Evolutionary conservation across 1,140 invertebrate species (phyloP).

Genomic region (Ditylenchus dipsaci): DNA sequence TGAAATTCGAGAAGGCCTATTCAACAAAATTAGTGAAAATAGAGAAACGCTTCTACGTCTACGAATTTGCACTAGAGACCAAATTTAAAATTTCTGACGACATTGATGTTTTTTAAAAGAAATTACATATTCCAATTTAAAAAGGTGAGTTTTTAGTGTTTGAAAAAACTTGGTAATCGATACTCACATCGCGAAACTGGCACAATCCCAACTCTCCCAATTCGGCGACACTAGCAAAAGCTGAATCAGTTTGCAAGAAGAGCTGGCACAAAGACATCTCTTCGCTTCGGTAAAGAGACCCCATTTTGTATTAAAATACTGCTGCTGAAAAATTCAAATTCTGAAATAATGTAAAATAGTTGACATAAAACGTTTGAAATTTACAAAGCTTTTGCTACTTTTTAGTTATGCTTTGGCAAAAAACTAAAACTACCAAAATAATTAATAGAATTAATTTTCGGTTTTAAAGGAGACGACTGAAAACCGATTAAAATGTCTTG

Average conservation of each 20-base stretch:
- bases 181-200: conserved; percentile 81
- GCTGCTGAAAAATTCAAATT: no score
- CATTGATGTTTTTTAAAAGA: no score
- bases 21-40: no score
- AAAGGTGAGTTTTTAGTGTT: no score
- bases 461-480: neutral
- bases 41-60: no score
- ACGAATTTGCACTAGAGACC: no score
- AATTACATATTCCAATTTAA: no score
- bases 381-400: neutral
- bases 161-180: no score
- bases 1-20: no score
- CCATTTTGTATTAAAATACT: neutral
- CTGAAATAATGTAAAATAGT: no score
- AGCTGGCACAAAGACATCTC: conserved; percentile 77
- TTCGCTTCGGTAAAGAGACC: neutral
- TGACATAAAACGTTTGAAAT: no score
- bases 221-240: conserved; percentile 80
- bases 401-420: neutral
- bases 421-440: neutral
- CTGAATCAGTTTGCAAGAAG: conserved; percentile 81
- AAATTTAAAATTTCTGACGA: no score
- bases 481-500: neutral
- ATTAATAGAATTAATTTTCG: neutral
- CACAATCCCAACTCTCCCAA: conserved; percentile 80